phyloP scores from a whole-genome alignment of 2,888 invertebrate species.

The Oasisia sp. region DNA sequence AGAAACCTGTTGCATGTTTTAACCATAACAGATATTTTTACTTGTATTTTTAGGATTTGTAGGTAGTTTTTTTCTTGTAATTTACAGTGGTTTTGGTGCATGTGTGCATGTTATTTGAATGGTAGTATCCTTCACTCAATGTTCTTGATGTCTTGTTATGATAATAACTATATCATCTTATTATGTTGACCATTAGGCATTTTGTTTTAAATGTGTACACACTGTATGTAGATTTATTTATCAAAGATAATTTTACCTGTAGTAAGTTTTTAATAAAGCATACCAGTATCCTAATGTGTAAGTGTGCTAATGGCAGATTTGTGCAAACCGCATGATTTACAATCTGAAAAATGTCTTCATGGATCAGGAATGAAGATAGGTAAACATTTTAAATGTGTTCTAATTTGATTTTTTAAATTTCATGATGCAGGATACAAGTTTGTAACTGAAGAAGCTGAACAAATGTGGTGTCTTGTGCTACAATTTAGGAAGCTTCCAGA shows the following conservation, averaged over 20 bases:
- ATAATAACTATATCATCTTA: background rate
- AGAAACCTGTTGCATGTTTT: background rate
- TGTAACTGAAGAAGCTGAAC: background rate
- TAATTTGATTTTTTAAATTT: background rate
- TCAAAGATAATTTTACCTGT: background rate
- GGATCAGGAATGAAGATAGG: background rate
- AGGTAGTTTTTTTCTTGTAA: background rate
- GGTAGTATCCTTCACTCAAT: no score
- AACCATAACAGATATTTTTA: background rate
- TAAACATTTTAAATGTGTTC: background rate
- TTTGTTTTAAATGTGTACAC: background rate
- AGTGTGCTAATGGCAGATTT: background rate
- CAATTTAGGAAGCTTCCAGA: background rate
- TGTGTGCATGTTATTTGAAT: no score
- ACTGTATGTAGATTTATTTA: background rate
- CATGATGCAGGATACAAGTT: background rate
- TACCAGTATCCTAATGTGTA: background rate
- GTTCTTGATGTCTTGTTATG: no score
- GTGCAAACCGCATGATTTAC: background rate
- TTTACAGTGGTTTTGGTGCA: background rate
- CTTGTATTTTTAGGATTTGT: background rate
- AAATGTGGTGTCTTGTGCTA: background rate
- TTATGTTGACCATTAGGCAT: background rate
- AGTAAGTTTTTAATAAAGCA: background rate
- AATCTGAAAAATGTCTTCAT: background rate